Conservation (phyloP, 2,888 invertebrate species). For the Trissoscelio sp. region DNA sequence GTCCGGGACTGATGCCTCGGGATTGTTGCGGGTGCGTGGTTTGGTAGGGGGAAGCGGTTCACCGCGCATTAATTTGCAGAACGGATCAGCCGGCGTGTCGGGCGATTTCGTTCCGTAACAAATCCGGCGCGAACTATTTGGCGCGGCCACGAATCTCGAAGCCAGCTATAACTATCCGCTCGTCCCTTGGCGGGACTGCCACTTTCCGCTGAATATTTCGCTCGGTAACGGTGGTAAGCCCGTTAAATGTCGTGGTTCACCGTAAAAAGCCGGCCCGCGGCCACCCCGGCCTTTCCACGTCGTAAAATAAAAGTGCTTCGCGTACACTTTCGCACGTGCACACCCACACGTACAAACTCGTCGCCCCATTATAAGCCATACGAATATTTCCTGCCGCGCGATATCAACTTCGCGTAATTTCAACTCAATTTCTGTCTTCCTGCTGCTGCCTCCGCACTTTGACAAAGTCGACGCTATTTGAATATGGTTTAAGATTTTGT, state of each 20-base stretch:
- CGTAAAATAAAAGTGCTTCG: slow-evolving; percentile 79
- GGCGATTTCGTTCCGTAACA: slow-evolving; percentile 48
- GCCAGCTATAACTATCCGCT: slow-evolving; percentile 49
- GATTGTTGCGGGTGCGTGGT: slow-evolving; percentile 17
- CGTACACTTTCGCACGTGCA: slow-evolving; percentile 62
- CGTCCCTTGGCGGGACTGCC: slow-evolving; percentile 64
- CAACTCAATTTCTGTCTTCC: slow-evolving; percentile 54
- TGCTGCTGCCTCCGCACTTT: slow-evolving; percentile 20
- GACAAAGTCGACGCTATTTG: slow-evolving; percentile 66
- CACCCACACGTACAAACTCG: slow-evolving; percentile 55
- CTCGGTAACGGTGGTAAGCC: slow-evolving; percentile 78
- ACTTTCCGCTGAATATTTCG: slow-evolving; percentile 74
- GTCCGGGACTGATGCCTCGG: slow-evolving; percentile 32
- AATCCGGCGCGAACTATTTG: slow-evolving; percentile 60
- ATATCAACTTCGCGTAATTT: slow-evolving; percentile 61
- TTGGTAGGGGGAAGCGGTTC: slow-evolving; percentile 16
- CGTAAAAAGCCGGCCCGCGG: slow-evolving; percentile 81
- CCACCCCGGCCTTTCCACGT: slow-evolving; percentile 73
- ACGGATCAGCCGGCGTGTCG: slow-evolving; percentile 37
- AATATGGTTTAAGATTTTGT: slow-evolving; percentile 50
- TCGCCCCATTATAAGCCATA: slow-evolving; percentile 74
- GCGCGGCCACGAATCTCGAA: slow-evolving; percentile 39
- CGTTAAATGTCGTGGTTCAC: slow-evolving; percentile 83
- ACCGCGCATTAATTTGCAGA: slow-evolving; percentile 55
- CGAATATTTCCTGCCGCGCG: slow-evolving; percentile 44